Evolutionary conservation across 1,140 invertebrate genomes (phyloP), one percentile per base, ranked within the genome.

Genomic region (Yoshiicerus persimilis): DNA sequence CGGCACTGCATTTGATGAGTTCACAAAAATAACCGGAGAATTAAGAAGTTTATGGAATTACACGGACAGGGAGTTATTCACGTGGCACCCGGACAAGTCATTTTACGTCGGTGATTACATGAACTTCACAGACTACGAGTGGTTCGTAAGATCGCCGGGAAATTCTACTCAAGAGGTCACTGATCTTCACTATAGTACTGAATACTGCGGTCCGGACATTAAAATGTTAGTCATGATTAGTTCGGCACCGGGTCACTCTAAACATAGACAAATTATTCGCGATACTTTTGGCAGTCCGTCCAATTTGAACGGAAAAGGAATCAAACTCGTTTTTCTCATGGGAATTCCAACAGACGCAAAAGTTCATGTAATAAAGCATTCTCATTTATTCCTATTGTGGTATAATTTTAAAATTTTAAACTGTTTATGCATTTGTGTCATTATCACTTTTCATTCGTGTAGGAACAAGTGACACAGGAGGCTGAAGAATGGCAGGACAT

Each of bases 201-300:
- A 70, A 70, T 86, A 70, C 41, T 88, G 87, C 23, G 84, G 41
- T 13, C 62, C 83, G 5, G 27, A 27, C 4, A 0, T 88, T 1
- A 86, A 77, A 85, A 88, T 88, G 83, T 27, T 88, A 2, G 83
- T 88, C 1, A 85, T 88, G 41, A 56, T 88, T 23, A 88, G 87
- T 75, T 88, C 87, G 0, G 87, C 87, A 0, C 87, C 87, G 1
- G 23, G 23, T 5, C 87, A 88, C 34, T 34, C 20, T 23, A 23
- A 32, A 13, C 87, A 86, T 13, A 1, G 87, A 20, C 39, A 38
- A 27, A 80, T 30, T 9, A 88, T 88, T 39, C 80, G 87, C 3
- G 47, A 86, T 25, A 88, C 87, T 41, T 88, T 38, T 34, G 87
- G 83, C 62, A 41, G 38, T 27, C 25, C 1, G 27, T 27, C 47